A percentile compares a stretch with the other conserved stretches of the same genome.
Evolutionary conservation across 2,888 invertebrate genomes (phyloP).

Genomic region (Ametastegia equiseti): DNA sequence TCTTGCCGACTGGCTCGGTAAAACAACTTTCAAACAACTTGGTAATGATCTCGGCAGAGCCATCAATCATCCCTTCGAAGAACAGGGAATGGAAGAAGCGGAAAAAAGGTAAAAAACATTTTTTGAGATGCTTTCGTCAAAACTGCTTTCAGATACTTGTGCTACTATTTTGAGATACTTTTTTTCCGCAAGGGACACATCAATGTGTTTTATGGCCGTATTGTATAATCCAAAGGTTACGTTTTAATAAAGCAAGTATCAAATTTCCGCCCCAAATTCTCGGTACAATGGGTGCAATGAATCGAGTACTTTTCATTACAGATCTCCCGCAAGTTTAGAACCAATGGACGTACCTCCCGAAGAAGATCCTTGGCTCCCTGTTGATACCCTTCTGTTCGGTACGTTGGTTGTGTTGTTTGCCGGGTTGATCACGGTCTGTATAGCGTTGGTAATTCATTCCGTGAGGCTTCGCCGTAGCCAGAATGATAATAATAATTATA

Average conservation of each 20-base stretch:
- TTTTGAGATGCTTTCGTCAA: too few relatives aligned
- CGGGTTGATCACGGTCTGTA: conserved; percentile 57
- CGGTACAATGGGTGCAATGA: background rate
- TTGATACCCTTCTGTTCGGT: conserved; percentile 64
- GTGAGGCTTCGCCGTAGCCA: conserved; percentile 50
- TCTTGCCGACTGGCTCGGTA: conserved; percentile 81
- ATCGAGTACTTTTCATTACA: conserved; percentile 49
- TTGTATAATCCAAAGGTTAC: background rate
- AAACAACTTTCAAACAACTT: conserved; percentile 78
- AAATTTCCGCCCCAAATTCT: background rate
- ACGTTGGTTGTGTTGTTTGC: conserved; percentile 60
- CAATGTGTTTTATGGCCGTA: too few relatives aligned
- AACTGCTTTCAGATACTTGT: too few relatives aligned
- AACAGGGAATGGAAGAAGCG: conserved; percentile 59
- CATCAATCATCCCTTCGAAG: conserved; percentile 62
- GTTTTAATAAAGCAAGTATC: background rate
- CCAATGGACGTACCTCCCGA: conserved; percentile 53
- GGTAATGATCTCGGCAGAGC: conserved; percentile 76
- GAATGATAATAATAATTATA: conserved; percentile 50
- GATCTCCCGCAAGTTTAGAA: conserved; percentile 59
- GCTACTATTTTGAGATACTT: background rate
- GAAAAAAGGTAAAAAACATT: conserved; percentile 55
- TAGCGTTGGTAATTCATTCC: conserved; percentile 54
- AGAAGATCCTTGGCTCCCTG: conserved; percentile 62
- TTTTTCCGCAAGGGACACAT: background rate